Conservation (phyloP, 2,888 invertebrate genomes). For the Muschampia plurimacula region DNA sequence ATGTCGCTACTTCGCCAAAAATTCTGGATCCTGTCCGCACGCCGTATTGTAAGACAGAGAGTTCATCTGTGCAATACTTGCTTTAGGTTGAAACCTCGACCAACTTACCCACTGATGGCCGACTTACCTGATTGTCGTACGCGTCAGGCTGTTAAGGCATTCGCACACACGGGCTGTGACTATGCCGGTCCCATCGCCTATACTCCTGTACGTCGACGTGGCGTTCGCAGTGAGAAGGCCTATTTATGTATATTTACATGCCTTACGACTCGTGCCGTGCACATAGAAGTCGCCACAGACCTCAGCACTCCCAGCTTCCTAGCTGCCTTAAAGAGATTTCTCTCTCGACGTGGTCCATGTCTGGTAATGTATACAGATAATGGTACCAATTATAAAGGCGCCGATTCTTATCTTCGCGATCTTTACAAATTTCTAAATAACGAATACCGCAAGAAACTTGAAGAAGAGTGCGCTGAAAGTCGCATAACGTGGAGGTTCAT, state of each 20-base stretch:
- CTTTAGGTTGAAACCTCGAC: conserved; percentile 31
- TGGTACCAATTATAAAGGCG: conserved; percentile 41
- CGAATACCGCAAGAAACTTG: conserved; percentile 20
- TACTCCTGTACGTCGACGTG: conserved; percentile 35
- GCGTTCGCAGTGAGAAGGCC: conserved; percentile 30
- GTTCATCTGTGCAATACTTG: conserved; percentile 30
- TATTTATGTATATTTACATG: conserved; percentile 40
- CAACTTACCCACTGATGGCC: conserved; percentile 34
- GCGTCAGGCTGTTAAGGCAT: conserved; percentile 31
- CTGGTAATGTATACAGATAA: conserved; percentile 38
- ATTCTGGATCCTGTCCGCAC: conserved; percentile 39
- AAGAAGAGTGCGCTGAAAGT: conserved; percentile 25
- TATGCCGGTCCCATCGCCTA: conserved; percentile 37
- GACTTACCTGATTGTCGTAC: conserved; percentile 32
- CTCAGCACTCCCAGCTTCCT: conserved; percentile 41
- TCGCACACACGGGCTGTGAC: conserved; percentile 40
- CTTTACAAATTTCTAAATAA: conserved; percentile 27
- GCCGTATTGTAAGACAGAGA: conserved; percentile 28
- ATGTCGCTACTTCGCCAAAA: conserved; percentile 35
- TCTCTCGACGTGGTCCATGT: conserved; percentile 44
- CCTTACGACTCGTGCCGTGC: conserved; percentile 39
- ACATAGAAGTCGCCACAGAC: conserved; percentile 41
- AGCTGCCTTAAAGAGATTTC: conserved; percentile 42
- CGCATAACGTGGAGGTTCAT: conserved; percentile 35
- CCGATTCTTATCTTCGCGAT: conserved; percentile 22